Evolutionary conservation across 2,888 invertebrate genomes (phyloP).

Genomic region (Drosophila basisetae): DNA sequence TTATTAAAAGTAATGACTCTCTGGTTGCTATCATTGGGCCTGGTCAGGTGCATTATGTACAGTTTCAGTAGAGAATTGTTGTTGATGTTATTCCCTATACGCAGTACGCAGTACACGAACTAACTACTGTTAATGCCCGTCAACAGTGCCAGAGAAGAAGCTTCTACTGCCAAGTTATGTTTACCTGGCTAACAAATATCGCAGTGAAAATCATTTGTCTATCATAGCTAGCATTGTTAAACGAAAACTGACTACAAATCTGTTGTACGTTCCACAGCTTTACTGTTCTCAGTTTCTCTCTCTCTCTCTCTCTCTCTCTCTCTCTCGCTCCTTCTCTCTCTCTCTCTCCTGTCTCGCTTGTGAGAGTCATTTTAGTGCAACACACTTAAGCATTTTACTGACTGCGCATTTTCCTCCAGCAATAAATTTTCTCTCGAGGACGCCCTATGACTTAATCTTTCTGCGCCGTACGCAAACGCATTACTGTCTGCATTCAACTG

Average conservation of each 20-base stretch:
- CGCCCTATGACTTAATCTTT: background rate
- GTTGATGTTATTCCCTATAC: slow-evolving; percentile 18
- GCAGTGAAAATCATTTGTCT: background rate
- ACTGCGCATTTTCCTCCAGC: background rate
- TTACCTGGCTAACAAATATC: background rate
- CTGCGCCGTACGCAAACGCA: background rate
- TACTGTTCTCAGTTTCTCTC: background rate
- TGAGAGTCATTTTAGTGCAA: background rate
- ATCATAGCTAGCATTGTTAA: background rate
- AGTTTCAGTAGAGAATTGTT: slow-evolving; percentile 20
- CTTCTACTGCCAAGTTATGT: background rate
- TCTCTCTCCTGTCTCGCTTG: background rate
- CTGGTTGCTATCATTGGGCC: slow-evolving; percentile 41
- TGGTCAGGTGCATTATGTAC: slow-evolving; percentile 26
- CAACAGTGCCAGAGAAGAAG: background rate
- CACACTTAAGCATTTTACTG: background rate
- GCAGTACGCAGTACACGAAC: background rate
- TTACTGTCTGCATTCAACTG: background rate
- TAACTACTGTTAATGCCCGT: slow-evolving; percentile 31
- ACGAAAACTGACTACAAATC: background rate
- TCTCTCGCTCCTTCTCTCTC: background rate
- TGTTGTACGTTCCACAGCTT: background rate
- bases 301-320: background rate
- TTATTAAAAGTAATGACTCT: slow-evolving; percentile 75
- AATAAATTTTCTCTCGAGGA: background rate